Evolutionary conservation across 35 echinoderm and acorn worm genomes (phyloP), one percentile per base, ranked within the genome.

Genomic region (Apostichopus japonicus): DNA sequence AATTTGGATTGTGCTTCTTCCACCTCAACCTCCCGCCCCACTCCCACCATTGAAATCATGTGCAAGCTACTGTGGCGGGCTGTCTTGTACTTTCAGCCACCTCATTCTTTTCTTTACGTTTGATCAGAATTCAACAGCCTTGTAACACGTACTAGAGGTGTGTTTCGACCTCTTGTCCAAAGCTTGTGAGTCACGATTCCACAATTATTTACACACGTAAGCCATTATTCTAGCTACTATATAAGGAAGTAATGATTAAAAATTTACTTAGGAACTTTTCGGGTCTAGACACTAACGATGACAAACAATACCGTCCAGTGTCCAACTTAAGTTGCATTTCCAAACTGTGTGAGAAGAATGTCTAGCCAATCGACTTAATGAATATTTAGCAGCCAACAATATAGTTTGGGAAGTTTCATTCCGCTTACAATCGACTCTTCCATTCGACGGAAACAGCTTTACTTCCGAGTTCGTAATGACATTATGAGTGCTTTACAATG

Each of bases 361-460:
- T 80, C 23, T 80, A 8, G 78, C 78, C 78, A 80, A 78, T 78
- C 77, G 22, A 80, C 22, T 80, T 80, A 80, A 80, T 80, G 33
- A 24, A 19, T 80, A 80, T 22, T 22, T 80, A 19, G 23, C 22
- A 27, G 78, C 33, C 11, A 80, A 80, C 33, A 33, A 33, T 80
- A 4, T 80, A 22, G 78, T 80, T 80, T 83, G 80, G 55, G 33
- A 83, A 83, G 80, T 80, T 80, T 80, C 78, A 80, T 8, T 80
- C 10, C 22, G 83, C 83, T 87, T 61, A 87, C 54, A 57, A 44
- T 44, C 33, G 59, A 87, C 54, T 13, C 55, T 87, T 87, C 44
- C 88, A 90, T 90, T 75, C n/a, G 16, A 90, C 65, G 5, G 88
- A 90, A 33, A 90, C 88, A 73, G 88, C 88, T 90, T 13, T 90